A percentile compares a stretch with the other conserved stretches of the same genome.
Conservation (phyloP, 1,140 invertebrate species). For the Cheumatopsyche charites region DNA sequence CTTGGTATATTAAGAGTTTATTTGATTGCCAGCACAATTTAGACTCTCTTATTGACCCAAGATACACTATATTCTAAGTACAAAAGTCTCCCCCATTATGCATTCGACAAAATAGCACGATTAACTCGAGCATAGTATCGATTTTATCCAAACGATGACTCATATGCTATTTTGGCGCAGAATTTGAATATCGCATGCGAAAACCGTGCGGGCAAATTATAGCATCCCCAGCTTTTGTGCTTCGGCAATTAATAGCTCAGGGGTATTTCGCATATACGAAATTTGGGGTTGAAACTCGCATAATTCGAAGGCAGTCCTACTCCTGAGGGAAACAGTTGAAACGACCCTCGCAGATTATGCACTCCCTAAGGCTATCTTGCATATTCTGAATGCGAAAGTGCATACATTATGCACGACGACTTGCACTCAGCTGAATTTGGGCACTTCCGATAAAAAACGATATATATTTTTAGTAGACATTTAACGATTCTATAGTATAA, state of each 20-base stretch:
- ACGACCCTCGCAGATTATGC: too few species aligned
- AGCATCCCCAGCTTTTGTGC: conserved; percentile 14
- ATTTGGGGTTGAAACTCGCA: conserved; percentile 2
- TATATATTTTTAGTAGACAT: neutral
- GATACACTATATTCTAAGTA: too few species aligned
- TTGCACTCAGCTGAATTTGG: neutral
- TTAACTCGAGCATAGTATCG: too few species aligned
- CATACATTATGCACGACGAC: conserved; percentile 18
- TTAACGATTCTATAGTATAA: neutral
- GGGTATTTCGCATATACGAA: neutral
- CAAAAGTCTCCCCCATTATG: too few species aligned
- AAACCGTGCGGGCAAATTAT: conserved; percentile 1
- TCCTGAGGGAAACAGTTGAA: neutral
- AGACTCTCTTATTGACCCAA: too few species aligned
- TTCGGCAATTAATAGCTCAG: conserved; percentile 18
- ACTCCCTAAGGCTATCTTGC: neutral
- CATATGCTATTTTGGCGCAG: too few species aligned
- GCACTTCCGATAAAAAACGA: neutral
- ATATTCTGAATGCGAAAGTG: conserved; percentile 24
- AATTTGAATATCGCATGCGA: conserved; percentile 26
- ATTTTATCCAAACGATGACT: too few species aligned
- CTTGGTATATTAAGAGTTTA: too few species aligned
- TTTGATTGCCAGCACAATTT: too few species aligned
- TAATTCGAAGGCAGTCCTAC: conserved; percentile 6
- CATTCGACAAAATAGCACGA: too few species aligned